A percentile compares a stretch with the other conserved stretches of the same genome.
phyloP scores from a whole-genome alignment of 1,140 invertebrate genomes.

The Rhopalosiphum maidis region DNA sequence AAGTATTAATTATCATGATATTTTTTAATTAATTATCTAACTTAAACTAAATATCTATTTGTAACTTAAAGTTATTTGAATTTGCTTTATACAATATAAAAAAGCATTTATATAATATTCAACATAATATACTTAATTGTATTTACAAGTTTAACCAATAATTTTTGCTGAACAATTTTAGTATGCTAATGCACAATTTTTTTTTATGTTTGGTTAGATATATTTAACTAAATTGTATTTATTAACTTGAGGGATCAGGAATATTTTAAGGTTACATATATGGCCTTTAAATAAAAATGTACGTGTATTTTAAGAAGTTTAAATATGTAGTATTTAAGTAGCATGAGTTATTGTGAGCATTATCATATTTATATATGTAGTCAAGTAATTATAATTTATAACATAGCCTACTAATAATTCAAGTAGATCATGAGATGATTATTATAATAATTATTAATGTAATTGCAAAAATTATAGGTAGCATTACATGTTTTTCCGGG shows the following conservation, averaged over 20 bases:
- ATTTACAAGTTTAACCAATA: constrained; percentile 33
- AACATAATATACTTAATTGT: constrained; percentile 6
- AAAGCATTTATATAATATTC: constrained; percentile 32
- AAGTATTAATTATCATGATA: constrained; percentile 28
- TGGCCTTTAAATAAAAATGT: constrained; percentile 19
- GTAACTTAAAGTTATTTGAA: background rate
- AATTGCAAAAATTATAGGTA: constrained; percentile 33
- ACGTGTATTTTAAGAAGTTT: constrained; percentile 35
- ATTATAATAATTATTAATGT: constrained; percentile 48
- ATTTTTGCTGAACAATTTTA: constrained; percentile 52
- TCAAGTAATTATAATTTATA: constrained; percentile 44
- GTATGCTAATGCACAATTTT: constrained; percentile 39
- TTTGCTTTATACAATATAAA: constrained; percentile 22
- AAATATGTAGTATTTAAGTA: constrained; percentile 49
- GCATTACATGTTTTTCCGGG: constrained; percentile 57
- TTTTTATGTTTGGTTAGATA: constrained; percentile 28
- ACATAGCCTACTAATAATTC: constrained; percentile 46
- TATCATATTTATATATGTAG: constrained; percentile 46
- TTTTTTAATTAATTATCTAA: constrained; percentile 24
- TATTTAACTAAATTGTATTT: constrained; percentile 28
- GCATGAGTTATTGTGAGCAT: constrained; percentile 57
- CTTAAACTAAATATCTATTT: constrained; percentile 25
- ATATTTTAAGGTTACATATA: constrained; percentile 36
- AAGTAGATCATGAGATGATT: constrained; percentile 37
- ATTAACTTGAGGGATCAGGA: constrained; percentile 56